Percentiles rank a stretch among this genome's conserved stretches.
Evolutionary conservation across 1,140 invertebrate species (phyloP).

Genomic region (Laupala kohalensis): DNA sequence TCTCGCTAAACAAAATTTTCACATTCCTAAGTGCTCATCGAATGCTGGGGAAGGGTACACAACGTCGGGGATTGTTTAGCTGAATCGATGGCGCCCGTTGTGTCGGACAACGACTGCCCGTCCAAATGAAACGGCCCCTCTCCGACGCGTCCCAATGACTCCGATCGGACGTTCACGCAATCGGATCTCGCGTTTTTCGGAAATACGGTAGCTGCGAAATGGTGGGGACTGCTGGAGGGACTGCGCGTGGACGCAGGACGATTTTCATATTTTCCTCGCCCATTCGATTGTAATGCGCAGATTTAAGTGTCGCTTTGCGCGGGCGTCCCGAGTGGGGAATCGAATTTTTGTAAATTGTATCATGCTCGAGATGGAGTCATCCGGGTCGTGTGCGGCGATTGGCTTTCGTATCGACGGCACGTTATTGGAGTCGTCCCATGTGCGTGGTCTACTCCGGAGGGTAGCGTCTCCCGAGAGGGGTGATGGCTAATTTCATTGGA

Average conservation of each 20-base stretch:
- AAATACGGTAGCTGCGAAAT: neutral
- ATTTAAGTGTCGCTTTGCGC: too few relatives aligned
- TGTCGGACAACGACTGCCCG: neutral
- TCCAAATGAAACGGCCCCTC: neutral
- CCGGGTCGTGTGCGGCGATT: neutral
- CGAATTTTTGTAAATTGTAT: neutral
- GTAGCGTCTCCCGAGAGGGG: too few relatives aligned
- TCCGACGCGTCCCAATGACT: neutral
- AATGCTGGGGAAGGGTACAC: too few relatives aligned
- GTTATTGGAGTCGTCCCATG: neutral
- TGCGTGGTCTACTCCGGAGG: too few relatives aligned
- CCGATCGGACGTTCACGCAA: neutral
- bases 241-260: too few relatives aligned
- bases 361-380: neutral
- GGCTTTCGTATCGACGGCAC: neutral
- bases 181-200: neutral
- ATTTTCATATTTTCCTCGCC: too few relatives aligned
- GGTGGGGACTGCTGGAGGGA: too few relatives aligned
- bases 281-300: too few relatives aligned
- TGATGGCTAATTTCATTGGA: too few relatives aligned
- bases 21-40: neutral
- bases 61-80: neutral
- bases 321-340: neutral
- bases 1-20: neutral
- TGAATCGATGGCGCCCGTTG: neutral